phyloP scores from a whole-genome alignment of 2,888 invertebrate genomes.

The Amphipyra tragopoginis region DNA sequence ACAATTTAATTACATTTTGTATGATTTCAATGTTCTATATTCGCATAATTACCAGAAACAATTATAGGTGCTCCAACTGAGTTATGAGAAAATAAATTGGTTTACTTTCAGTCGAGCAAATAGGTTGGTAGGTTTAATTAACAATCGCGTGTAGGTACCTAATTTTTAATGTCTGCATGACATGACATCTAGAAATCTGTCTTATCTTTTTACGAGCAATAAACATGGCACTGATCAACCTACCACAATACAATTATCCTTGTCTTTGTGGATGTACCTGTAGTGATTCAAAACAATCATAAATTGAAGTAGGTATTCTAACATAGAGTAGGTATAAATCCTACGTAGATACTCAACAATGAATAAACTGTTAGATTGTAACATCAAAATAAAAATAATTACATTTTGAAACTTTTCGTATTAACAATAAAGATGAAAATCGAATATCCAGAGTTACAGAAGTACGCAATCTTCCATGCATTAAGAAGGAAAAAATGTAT shows the following conservation, averaged over 20 bases:
- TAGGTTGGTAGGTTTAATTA: no score
- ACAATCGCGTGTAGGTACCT: not conserved
- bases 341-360: not conserved
- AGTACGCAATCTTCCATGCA: no score
- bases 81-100: no score
- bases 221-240: slow-evolving; percentile 2
- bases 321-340: not conserved
- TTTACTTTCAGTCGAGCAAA: no score
- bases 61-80: no score
- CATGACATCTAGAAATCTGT: not conserved
- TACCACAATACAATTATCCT: not conserved
- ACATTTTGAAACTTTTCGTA: not conserved
- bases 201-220: slow-evolving; percentile 1
- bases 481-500: not conserved
- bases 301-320: slow-evolving; percentile 7
- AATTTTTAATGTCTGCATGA: slow-evolving; percentile 1
- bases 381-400: not conserved
- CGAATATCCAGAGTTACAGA: not conserved
- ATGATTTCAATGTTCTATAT: no score
- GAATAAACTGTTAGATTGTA: not conserved
- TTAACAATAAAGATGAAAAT: slow-evolving; percentile 9
- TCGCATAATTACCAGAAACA: no score
- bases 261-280: not conserved
- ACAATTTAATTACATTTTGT: no score
- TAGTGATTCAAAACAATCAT: not conserved